These are phyloP conservation scores for Blennius ocellaris DNA, from an alignment of 2,113 vertebrate species.

Conservation along the genomic window DNA sequence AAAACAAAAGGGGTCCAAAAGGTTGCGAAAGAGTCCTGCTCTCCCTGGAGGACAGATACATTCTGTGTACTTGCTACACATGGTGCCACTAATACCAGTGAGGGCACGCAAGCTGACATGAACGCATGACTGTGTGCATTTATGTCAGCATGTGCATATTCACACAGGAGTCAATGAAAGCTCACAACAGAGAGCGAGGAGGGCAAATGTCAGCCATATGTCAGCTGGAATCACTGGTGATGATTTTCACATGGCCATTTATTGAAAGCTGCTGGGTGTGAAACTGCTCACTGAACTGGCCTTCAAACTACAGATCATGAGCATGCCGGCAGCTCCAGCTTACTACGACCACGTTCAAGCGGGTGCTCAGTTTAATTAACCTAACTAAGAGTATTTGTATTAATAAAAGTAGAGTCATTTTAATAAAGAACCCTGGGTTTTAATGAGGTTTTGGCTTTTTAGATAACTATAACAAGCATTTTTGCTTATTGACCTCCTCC, in stretches of 20 bases:
- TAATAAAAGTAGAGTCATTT: too few relatives aligned
- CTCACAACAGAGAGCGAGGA: slow-evolving; percentile 18
- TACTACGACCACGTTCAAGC: background rate
- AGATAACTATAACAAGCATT: background rate
- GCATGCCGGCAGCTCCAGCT: slow-evolving; percentile 22
- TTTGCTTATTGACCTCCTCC: slow-evolving; percentile 25
- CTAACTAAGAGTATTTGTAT: too few relatives aligned
- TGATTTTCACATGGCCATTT: slow-evolving; percentile 55
- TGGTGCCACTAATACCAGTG: slow-evolving; percentile 50
- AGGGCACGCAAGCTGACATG: slow-evolving; percentile 34
- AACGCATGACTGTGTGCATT: slow-evolving; percentile 34
- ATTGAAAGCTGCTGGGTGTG: slow-evolving; percentile 57
- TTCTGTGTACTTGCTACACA: slow-evolving; percentile 39
- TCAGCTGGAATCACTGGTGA: slow-evolving; percentile 38
- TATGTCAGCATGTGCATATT: slow-evolving; percentile 37
- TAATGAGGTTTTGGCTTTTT: background rate
- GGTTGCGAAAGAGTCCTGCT: slow-evolving; percentile 19
- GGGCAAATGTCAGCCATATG: slow-evolving; percentile 67
- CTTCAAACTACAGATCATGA: slow-evolving; percentile 23
- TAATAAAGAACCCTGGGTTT: too few relatives aligned
- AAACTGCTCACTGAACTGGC: slow-evolving; percentile 28
- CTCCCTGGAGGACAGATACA: slow-evolving; percentile 52
- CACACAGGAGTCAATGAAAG: slow-evolving; percentile 61
- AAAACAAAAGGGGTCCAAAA: slow-evolving; percentile 9
- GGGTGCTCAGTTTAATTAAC: too few relatives aligned